Conservation (phyloP, 2,113 vertebrate genomes). For the Tychaedon coryphoeus region DNA sequence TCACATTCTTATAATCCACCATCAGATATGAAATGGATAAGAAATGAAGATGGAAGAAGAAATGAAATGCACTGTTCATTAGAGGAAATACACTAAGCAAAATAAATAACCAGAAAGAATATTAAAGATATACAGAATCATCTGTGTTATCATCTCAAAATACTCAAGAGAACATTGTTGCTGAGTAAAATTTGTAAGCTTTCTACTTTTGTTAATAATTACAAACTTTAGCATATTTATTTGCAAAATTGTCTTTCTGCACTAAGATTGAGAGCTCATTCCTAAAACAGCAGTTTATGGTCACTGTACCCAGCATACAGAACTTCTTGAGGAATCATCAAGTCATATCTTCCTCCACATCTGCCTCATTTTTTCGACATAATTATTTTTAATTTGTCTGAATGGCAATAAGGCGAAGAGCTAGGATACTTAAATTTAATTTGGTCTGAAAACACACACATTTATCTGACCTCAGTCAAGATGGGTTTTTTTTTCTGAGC, state of each 20-base stretch:
- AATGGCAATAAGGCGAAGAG: neutral
- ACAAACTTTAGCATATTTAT: neutral
- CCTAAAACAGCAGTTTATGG: neutral
- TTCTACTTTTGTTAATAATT: neutral
- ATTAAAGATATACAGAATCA: neutral
- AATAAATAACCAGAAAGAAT: neutral
- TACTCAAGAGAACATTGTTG: neutral
- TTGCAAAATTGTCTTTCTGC: neutral
- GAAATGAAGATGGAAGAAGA: neutral
- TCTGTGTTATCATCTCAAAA: neutral
- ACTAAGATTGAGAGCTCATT: neutral
- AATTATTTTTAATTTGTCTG: neutral
- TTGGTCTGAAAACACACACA: neutral
- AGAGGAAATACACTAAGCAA: neutral
- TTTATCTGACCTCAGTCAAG: neutral
- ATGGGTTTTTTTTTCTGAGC: fast-evolving
- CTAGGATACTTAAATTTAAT: neutral
- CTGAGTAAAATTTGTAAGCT: neutral
- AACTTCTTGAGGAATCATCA: neutral
- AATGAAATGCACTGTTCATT: neutral
- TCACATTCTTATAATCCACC: neutral
- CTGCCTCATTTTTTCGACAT: neutral
- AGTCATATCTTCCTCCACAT: neutral
- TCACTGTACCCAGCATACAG: neutral
- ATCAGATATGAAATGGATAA: neutral